Percentiles rank a stretch among this genome's conserved stretches.
Conservation (phyloP, 2,797 vertebrate genomes). For the Melanotaenia boesemani region DNA sequence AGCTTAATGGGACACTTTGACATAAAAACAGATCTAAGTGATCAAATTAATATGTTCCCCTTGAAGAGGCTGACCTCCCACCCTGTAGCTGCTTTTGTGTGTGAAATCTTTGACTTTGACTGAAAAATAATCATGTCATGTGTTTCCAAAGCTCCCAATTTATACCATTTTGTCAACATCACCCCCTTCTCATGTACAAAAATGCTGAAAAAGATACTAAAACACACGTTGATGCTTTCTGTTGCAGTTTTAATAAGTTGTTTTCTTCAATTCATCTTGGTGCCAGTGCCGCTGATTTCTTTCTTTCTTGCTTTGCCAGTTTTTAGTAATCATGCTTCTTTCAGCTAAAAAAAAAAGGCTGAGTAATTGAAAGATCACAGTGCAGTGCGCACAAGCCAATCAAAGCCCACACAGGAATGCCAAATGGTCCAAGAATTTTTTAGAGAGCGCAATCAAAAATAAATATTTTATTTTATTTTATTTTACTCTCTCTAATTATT, state of each 20-base stretch:
- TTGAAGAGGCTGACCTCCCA: no score
- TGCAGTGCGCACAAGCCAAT: slow-evolving; percentile 5
- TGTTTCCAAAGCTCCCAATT: not conserved
- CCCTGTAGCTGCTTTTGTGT: not conserved
- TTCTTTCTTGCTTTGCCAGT: not conserved
- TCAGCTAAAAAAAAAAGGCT: no score
- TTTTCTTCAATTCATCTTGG: not conserved
- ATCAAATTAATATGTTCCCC: not conserved
- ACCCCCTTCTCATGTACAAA: no score
- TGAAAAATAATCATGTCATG: not conserved
- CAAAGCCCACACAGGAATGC: not conserved
- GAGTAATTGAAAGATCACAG: not conserved
- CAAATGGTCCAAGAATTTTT: not conserved
- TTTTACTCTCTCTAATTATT: not conserved
- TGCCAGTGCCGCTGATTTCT: not conserved
- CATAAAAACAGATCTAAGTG: no score
- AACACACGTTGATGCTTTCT: not conserved
- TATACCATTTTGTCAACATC: no score
- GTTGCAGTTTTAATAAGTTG: not conserved
- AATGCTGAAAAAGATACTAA: no score
- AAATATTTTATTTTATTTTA: no score
- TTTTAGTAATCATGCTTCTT: not conserved
- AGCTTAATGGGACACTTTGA: slow-evolving; percentile 13
- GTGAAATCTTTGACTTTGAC: slow-evolving; percentile 4
- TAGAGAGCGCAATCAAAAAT: not conserved